These are phyloP conservation scores for Norana najaformis DNA, from an alignment of 2,888 invertebrate species.

Conservation along the genomic window DNA sequence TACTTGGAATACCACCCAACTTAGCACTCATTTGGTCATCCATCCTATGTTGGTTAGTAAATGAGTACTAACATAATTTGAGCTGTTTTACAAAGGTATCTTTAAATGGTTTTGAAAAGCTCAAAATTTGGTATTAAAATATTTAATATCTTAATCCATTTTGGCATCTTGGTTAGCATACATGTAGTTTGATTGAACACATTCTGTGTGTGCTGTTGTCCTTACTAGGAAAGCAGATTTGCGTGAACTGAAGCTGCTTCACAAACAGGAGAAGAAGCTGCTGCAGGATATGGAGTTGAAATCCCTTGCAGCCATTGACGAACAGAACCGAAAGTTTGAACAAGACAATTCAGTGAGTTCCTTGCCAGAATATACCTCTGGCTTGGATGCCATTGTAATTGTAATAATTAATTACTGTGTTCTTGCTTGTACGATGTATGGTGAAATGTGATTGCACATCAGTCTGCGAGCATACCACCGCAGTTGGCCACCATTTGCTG, in stretches of 20 bases:
- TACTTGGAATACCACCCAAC: too few relatives aligned
- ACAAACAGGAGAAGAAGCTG: conserved; percentile 97
- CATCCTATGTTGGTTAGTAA: too few relatives aligned
- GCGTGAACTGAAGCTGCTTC: conserved; percentile 93
- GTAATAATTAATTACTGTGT: neutral
- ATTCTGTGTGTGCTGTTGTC: neutral
- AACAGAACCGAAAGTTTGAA: conserved; percentile 88
- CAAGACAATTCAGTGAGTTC: neutral
- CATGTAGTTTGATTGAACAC: neutral
- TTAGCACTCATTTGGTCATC: too few relatives aligned
- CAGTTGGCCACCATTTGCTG: too few relatives aligned
- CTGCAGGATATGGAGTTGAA: conserved; percentile 80
- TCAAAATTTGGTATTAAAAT: too few relatives aligned
- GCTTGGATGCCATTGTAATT: neutral
- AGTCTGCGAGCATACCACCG: too few relatives aligned
- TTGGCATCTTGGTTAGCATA: neutral
- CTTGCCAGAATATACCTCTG: neutral
- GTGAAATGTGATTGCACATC: neutral
- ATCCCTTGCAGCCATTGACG: conserved; percentile 73
- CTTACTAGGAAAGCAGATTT: conserved; percentile 84
- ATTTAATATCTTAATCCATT: neutral
- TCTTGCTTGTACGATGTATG: neutral
- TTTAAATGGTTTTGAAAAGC: too few relatives aligned
- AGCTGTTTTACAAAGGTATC: too few relatives aligned
- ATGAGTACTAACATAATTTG: too few relatives aligned